phyloP scores from a whole-genome alignment of 1,140 invertebrate species.

The Phthorimaea operculella region DNA sequence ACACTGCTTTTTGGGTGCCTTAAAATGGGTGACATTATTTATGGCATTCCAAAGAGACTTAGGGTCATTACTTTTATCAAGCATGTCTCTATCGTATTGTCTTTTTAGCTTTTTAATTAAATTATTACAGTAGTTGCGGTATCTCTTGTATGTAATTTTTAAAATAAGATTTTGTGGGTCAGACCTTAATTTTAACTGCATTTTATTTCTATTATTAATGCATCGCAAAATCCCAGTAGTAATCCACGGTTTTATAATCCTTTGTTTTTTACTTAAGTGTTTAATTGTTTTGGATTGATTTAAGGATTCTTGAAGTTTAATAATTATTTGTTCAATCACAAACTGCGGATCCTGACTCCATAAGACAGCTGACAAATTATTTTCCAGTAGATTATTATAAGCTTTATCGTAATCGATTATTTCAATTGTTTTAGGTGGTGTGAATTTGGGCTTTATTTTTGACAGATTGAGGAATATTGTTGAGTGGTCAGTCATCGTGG shows the following conservation, averaged over 20 bases:
- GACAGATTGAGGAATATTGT: neutral
- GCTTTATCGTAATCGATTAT: constrained; percentile 1
- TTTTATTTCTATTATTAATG: constrained; percentile 2
- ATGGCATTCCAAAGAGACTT: neutral
- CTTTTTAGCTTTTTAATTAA: constrained; percentile 4
- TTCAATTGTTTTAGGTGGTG: neutral
- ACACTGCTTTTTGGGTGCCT: neutral
- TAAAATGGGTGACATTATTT: neutral
- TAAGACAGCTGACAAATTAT: neutral
- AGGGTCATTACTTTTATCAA: neutral
- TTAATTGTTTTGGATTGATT: neutral
- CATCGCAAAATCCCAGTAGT: neutral
- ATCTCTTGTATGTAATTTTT: constrained; percentile 5
- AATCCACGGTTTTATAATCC: constrained; percentile 5
- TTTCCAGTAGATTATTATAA: neutral
- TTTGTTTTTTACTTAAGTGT: neutral
- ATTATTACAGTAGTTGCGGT: neutral
- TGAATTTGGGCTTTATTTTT: neutral
- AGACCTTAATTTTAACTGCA: neutral
- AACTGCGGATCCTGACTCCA: neutral
- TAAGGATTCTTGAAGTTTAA: neutral
- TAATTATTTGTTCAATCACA: neutral
- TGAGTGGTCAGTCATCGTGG: neutral
- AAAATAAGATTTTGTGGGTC: constrained; percentile 1
- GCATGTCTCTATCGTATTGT: neutral